Base-by-base conservation (phyloP, 2,888 invertebrate species). In the Lasioglossum zephyrum region DNA sequence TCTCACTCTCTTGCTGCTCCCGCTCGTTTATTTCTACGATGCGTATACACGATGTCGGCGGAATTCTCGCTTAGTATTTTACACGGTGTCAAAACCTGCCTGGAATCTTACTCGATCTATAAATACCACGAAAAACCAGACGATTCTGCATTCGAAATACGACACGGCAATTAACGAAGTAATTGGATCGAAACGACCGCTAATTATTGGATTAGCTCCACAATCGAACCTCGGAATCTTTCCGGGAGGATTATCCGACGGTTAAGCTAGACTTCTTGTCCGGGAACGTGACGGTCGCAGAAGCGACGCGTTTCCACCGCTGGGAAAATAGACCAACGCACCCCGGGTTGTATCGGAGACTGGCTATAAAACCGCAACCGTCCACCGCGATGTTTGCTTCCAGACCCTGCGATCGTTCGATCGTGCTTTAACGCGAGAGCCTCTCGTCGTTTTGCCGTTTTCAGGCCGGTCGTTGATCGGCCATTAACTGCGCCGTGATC, bases 341-440 rank as follows among this genome's bases (percentile, higher is more conserved):
- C 44, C 8, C 9, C 31, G 31, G 26, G 72, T 44, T 26, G 4
- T 57, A 73, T 36, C 47, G 26, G 22, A 13, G 47, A 57, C 47
- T 26, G 69, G 63, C n/a, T 53, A 72, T 26, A 78, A 84, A 44
- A 88, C 87, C 84, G 82, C 86, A 86, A 79, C 57, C 60, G 72
- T 81, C 69, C 63, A 60, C 79, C 72, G 41, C 49, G 73, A 76
- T 49, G 73, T 66, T 80, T 85, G 66, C 70, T 16, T 16, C 74
- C n/a, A 41, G 57, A 5, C 44, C 18, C 18, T 22, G 36, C 44
- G 69, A 84, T 81, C 78, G 49, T 73, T 49, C 75, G 82, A 83
- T 87, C 80, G 87, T 73, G 87, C 69, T 77, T 80, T 82, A 87
- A 87, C 78, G 78, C 63, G 73, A 73, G 81, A 44, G 53, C 73